Conservation (phyloP, 2,113 vertebrate genomes). For the Caracal caracal region DNA sequence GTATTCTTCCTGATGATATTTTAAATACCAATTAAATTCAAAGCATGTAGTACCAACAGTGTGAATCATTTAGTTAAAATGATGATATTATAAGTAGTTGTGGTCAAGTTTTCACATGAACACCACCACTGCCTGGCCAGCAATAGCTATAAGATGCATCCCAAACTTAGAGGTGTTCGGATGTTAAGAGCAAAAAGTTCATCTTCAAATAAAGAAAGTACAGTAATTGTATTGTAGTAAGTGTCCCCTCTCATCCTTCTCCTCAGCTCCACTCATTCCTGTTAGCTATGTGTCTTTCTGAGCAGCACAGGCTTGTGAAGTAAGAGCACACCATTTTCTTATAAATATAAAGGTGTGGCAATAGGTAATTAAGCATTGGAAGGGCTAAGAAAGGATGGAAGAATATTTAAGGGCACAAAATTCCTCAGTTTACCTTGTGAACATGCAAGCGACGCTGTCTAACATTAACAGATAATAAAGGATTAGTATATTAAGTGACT, state of each 20-base stretch:
- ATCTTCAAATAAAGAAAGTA: background rate
- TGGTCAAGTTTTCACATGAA: background rate
- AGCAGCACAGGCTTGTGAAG: background rate
- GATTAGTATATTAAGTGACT: background rate
- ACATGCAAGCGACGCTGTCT: background rate
- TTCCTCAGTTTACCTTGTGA: background rate
- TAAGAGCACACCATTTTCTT: background rate
- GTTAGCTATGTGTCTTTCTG: background rate
- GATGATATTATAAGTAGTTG: background rate
- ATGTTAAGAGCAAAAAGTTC: background rate
- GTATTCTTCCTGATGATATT: background rate
- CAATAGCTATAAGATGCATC: background rate
- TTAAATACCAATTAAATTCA: background rate
- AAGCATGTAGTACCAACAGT: background rate
- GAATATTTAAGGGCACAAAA: background rate
- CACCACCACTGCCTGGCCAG: background rate
- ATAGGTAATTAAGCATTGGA: background rate
- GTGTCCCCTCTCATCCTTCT: rapidly evolving
- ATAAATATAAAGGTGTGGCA: background rate
- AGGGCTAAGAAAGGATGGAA: background rate
- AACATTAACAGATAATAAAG: background rate
- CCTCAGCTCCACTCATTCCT: background rate
- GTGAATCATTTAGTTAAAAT: background rate
- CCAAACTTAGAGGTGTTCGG: background rate
- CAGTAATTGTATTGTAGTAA: background rate